These are phyloP conservation scores for Pangasius djambal DNA, from an alignment of 2,797 vertebrate species.

Conservation along the genomic window DNA sequence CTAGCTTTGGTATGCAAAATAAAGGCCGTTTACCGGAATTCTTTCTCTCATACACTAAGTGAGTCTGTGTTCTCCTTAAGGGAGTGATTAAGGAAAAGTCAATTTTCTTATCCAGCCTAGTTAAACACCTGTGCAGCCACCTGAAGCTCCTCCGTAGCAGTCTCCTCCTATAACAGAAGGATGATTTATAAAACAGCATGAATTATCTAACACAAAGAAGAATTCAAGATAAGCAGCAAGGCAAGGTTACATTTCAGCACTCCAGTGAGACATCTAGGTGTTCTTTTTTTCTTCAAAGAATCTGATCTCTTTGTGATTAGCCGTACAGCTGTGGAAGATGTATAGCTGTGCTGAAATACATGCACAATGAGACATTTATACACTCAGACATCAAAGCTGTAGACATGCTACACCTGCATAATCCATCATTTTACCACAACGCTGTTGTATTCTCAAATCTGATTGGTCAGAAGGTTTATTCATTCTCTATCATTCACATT, in stretches of 20 bases:
- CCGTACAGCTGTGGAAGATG: slow-evolving; percentile 21
- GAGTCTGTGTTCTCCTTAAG: slow-evolving; percentile 6
- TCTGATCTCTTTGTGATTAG: slow-evolving; percentile 26
- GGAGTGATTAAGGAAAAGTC: slow-evolving; percentile 21
- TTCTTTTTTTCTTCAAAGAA: not conserved
- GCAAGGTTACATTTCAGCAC: not conserved
- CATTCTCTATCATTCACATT: not conserved
- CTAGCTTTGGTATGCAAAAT: slow-evolving; percentile 20
- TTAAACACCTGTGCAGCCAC: slow-evolving; percentile 33
- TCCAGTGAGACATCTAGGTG: not conserved
- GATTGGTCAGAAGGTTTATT: not conserved
- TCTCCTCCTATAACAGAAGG: slow-evolving; percentile 1
- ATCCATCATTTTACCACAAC: not conserved
- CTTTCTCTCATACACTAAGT: not conserved
- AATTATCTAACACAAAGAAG: not conserved
- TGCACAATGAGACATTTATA: slow-evolving; percentile 27
- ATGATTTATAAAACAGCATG: not conserved
- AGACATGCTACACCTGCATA: slow-evolving; percentile 19
- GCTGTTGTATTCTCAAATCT: not conserved
- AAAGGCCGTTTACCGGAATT: not conserved
- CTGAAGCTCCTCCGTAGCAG: not conserved
- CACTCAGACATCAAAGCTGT: slow-evolving; percentile 31
- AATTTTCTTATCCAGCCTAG: slow-evolving; percentile 7
- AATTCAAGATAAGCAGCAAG: not conserved
- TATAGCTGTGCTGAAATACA: not conserved